Evolutionary conservation across 2,113 vertebrate species (phyloP), one percentile per base, ranked within the genome.

Genomic region (Heterotis niloticus): DNA sequence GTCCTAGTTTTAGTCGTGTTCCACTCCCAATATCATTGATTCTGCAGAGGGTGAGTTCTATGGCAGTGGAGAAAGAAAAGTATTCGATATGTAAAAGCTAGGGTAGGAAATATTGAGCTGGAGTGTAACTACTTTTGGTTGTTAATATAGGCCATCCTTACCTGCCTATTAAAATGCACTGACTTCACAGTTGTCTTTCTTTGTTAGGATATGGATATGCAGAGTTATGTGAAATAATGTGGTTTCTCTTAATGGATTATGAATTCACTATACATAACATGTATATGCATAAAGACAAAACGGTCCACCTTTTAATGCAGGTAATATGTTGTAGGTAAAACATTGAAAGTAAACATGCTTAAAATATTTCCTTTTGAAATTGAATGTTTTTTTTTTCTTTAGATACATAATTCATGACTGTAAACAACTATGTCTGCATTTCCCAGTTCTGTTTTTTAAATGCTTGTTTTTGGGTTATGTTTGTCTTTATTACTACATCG

Each of bases 321-420:
- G 56, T 57, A 44, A 18, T 29, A 60, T 57, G 28, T 62, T 59
- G 44, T 78, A 69, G 57, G 59, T n/a, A 17, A 57, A 20, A 60
- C 54, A 10, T 77, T 68, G 34, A 69, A 78, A 78, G 65, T 78
- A 78, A 66, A 78, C 26, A 62, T 23, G 11, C 44, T 51, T 59
- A 24, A 44, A 52, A 10, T 66, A 57, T 69, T 28, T 69, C 65
- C 26, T 57, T 16, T 20, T 78, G 23, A 69, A 28, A 54, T 26
- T n/a, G 23, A 23, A 77, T 10, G 67, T 26, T 5, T 65, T 44
- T 65, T 44, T 29, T 69, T 44, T 44, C 34, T 44, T 44, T 44
- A 44, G 34, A 44, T 70, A 17, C 16, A 51, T 70, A 14, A 51
- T 70, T 10, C 11, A 10, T 70, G 28, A 23, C 52, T 20, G 51